A percentile compares a stretch with the other conserved stretches of the same genome.
phyloP scores from a whole-genome alignment of 2,888 invertebrate genomes.

The Sphinx pinastri region DNA sequence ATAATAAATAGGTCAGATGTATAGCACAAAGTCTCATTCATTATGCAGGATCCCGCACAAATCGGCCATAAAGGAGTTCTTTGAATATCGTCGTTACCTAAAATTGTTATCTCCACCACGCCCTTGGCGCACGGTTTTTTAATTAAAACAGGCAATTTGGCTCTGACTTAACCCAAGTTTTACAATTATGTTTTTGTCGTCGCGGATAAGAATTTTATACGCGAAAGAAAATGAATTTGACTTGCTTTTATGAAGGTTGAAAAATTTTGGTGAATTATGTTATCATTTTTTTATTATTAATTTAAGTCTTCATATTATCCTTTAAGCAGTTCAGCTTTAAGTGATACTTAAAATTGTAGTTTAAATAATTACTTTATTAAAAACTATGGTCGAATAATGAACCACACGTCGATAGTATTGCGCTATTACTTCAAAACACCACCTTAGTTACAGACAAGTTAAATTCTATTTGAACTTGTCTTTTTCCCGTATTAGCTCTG shows the following conservation, averaged over 20 bases:
- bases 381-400: neutral
- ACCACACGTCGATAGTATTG: neutral
- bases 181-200: slow-evolving; percentile 66
- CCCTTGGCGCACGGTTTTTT: slow-evolving; percentile 70
- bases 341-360: no score
- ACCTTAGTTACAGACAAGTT: slow-evolving; percentile 34
- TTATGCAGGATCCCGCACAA: slow-evolving; percentile 66
- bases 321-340: no score
- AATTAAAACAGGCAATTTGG: slow-evolving; percentile 76
- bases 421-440: neutral
- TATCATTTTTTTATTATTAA: neutral
- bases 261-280: slow-evolving; percentile 29
- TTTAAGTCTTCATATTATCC: neutral
- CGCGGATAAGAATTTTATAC: slow-evolving; percentile 52
- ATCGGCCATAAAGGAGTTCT: slow-evolving; percentile 70
- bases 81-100: slow-evolving; percentile 72
- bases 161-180: slow-evolving; percentile 66
- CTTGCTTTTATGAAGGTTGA: slow-evolving; percentile 36
- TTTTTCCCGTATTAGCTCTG: slow-evolving; percentile 10
- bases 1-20: slow-evolving; percentile 6
- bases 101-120: slow-evolving; percentile 72
- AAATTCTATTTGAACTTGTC: neutral
- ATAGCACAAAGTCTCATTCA: slow-evolving; percentile 53
- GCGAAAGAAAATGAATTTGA: slow-evolving; percentile 51
- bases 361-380: neutral